Evolutionary conservation across 2,113 vertebrate species (phyloP), one percentile per base, ranked within the genome.

Genomic region (Opisthocomus hoazin): DNA sequence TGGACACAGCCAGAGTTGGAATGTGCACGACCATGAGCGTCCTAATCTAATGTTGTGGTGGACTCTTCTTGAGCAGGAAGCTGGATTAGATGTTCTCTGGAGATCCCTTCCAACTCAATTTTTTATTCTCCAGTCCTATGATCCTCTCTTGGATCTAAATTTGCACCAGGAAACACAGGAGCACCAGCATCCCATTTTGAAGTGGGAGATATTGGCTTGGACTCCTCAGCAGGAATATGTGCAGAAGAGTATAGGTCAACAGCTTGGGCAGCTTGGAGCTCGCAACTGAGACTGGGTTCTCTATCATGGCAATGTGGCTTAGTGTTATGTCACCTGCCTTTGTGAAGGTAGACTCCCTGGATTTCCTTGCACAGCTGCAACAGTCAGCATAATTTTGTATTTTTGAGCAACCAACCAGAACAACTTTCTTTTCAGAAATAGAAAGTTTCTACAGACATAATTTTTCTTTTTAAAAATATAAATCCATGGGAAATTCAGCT

Each of bases 221-320:
- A 9, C 3, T 53, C n/a, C 36, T 89, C 36, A 15, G 21, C 4
- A 57, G 30, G 5, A 61, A 14, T 6, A 19, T 15, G 6, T 41
- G 39, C 4, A 3, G 2, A 16, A 78, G 37, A 70, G 15, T 1
- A 0, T 11, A 66, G 23, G 4, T 58, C 58, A 77, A 60, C 10
- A 29, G 30, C 6, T 46, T 16, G 37, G 37, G 20, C 21, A 70
- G 39, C 12, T 12, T 50, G 39, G 48, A 80, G 22, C 21, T 2
- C 5, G 0, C 15, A 26, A 45, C 11, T 15, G 24, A 2, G 12
- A 6, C 7, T 2, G 2, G 5, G 10, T 8, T 76, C 46, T 75
- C 46, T 27, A 6, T 30, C 15, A 7, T 0, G 2, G 9, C 8
- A 17, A 2, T 4, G 20, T 4, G 12, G 37, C 4, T 34, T 58